Percentiles rank a stretch among this genome's conserved stretches.
Conservation (phyloP, 1,140 invertebrate genomes). For the Leptoteleia sp. region DNA sequence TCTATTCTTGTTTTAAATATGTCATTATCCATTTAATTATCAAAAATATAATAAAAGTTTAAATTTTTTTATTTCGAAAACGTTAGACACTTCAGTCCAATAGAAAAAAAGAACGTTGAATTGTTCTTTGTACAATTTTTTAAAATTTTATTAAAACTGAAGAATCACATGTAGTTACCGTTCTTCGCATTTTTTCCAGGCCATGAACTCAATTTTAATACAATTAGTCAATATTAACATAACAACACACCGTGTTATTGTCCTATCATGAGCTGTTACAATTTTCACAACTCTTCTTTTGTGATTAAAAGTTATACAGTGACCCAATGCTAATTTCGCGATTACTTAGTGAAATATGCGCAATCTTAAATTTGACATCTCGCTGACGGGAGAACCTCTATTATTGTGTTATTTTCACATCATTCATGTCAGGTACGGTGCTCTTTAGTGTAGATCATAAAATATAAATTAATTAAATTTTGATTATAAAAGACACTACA, state of each 20-base stretch:
- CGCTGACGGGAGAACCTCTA: not conserved
- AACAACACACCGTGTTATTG: constrained; percentile 6
- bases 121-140: no score
- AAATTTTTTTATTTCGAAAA: no score
- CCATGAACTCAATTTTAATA: constrained; percentile 19
- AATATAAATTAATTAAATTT: no score
- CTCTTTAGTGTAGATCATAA: no score
- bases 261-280: constrained; percentile 12
- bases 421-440: constrained; percentile 6
- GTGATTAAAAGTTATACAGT: constrained; percentile 6
- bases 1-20: no score
- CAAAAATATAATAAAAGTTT: no score
- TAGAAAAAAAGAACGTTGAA: no score
- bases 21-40: no score
- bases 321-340: constrained; percentile 10
- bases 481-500: no score
- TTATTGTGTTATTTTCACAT: constrained; percentile 10
- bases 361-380: constrained; percentile 13
- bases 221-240: constrained; percentile 20
- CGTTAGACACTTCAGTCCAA: no score
- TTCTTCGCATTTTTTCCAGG: constrained; percentile 3
- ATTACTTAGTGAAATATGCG: not conserved
- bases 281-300: constrained; percentile 23
- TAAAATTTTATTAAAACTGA: no score
- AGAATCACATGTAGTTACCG: constrained; percentile 19